These are phyloP conservation scores for Thalpophila matura DNA, from an alignment of 2,888 invertebrate genomes.

Conservation along the genomic window DNA sequence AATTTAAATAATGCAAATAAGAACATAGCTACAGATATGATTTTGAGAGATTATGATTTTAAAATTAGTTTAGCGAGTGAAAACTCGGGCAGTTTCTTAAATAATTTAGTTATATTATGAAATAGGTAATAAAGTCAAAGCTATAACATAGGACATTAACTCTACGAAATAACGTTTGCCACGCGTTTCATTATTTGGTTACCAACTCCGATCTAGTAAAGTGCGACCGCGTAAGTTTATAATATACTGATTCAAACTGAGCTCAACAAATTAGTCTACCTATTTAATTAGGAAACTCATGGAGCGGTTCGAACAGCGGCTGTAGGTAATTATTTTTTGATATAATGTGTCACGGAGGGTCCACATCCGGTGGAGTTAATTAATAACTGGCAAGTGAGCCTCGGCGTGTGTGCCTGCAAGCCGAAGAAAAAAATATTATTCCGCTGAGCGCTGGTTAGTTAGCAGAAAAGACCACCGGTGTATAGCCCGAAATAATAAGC, in stretches of 20 bases:
- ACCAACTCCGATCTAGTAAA: conserved; percentile 16
- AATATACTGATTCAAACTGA: conserved; percentile 40
- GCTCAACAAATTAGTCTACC: conserved; percentile 39
- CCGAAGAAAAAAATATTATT: conserved; percentile 81
- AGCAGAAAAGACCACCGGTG: conserved; percentile 80
- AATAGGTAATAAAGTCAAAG: conserved; percentile 9
- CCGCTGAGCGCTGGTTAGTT: conserved; percentile 81
- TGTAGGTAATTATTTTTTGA: conserved; percentile 73
- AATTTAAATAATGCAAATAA: no score
- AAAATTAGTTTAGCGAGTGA: conserved; percentile 15
- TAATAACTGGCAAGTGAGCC: conserved; percentile 80
- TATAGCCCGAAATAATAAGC: conserved; percentile 87
- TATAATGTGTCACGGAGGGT: conserved; percentile 74
- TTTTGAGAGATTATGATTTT: not conserved
- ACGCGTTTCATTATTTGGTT: conserved; percentile 16
- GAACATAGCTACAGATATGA: no score
- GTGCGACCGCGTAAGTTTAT: conserved; percentile 31
- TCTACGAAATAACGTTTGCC: conserved; percentile 10
- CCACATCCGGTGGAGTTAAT: conserved; percentile 79
- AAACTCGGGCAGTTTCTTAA: conserved; percentile 1
- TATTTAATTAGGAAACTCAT: conserved; percentile 62
- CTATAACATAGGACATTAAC: not conserved
- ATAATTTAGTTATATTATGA: not conserved
- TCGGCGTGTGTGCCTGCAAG: conserved; percentile 67
- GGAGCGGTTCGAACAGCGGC: conserved; percentile 60